Evolutionary conservation across 2,888 invertebrate species (phyloP), one percentile per base, ranked within the genome.

Genomic region (Trissolcus brochymenae): DNA sequence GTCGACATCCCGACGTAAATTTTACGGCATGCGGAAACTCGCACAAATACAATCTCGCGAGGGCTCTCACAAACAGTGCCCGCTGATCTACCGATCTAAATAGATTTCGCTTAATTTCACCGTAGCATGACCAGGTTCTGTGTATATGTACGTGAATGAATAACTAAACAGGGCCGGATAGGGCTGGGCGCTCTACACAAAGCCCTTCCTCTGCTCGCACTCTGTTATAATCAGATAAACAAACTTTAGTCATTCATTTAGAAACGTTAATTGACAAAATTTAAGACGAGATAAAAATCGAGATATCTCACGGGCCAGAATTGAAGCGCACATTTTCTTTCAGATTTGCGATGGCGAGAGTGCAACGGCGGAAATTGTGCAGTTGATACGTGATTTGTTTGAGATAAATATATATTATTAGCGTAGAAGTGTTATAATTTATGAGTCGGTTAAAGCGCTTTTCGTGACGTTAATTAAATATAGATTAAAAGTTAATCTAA

Each of bases 51-150:
- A 70, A 25, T 41, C 35, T 57, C 60, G 51, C 53, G 51, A 53
- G 61, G 55, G 40, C 61, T 25, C 60, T 55, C 75, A 62, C 25
- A 59, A 49, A 75, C 73, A 61, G 35, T 46, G 21, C 66, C 78
- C 74, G 79, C 76, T 73, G 82, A 84, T 82, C 80, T 80, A 71
- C 82, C 78, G 84, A 84, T 84, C 82, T 81, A 83, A 84, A 85
- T 85, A 83, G 83, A 83, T 85, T 84, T 85, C 81, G 80, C 82
- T 84, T 83, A 84, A 85, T 86, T 83, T 82, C 84, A 83, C 79
- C 82, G 81, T 84, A 83, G 83, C 82, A 82, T 83, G 84, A 85
- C 81, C 81, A 78, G 76, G 76, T 53, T 56, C 68, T 40, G 35
- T 43, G 67, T 74, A 49, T 56, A 41, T 43, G 35, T 40, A 40